Evolutionary conservation across 2,888 invertebrate genomes (phyloP), one percentile per base, ranked within the genome.

Genomic region (Drosophila vallismaia): DNA sequence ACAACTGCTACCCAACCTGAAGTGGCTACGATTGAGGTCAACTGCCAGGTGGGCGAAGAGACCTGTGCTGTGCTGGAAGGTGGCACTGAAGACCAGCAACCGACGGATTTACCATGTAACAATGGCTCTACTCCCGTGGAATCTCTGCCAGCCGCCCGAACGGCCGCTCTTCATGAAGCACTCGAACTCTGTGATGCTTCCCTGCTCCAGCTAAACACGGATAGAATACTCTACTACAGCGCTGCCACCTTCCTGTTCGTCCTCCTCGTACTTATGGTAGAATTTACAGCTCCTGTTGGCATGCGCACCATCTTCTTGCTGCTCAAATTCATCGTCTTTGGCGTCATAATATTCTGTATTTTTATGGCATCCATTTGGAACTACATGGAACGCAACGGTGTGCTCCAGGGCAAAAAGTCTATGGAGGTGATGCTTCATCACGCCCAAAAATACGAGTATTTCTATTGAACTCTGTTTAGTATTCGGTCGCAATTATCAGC

Each of bases 321-420:
- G 60, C 85, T 94, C 0, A 94, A 94, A 88, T 92, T 95, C 49
- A 76, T 95, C 6, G 89, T 95, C 50, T 95, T 94, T 24, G 94
- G 93, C 9, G 82, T 95, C 24, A 93, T 95, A 76, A 93, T 95
- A 54, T 97, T 96, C 88, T 94, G 93, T 71, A 74, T 96, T 14
- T 93, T 96, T 75, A 96, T 96, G 97, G 96, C 95, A 33, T 93
- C 95, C 0, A 89, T 97, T 72, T 97, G 97, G 97, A 95, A 96
- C 89, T 93, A 93, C 75, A 95, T 96, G 74, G 97, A 97, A 90
- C 93, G 93, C 76, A 96, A 97, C 91, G 95, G 95, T 44, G 92
- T 96, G 12, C 93, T 95, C 79, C 95, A 96, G n/a, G 95, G 95
- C 6, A 93, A 95, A 85, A 93, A 93, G 57, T 94, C 94, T 1